Base-by-base conservation (phyloP, 2,888 invertebrate genomes). In the Gerris lacustris region DNA sequence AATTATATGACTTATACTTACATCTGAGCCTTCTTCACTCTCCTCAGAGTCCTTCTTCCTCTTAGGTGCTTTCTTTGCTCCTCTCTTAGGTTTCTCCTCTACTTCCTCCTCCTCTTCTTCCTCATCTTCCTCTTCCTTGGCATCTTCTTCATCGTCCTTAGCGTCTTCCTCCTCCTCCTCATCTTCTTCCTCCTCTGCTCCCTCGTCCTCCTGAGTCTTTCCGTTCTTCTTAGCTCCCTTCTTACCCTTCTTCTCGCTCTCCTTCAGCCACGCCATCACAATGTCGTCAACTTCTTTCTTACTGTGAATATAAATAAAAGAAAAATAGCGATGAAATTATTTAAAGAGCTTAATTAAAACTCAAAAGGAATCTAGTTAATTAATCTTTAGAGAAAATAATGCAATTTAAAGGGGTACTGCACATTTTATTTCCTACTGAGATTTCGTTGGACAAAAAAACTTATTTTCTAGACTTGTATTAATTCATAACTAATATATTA, bases 201-300 rank as follows among this genome's bases (percentile, higher is more conserved):
- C 80, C 72, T 78, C 83, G 72, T 83, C 84, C 0, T 82, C 82
- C 64, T 83, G 84, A 69, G 81, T 82, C 74, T 80, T 80, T 31
- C 74, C 75, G 45, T 79, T 79, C 73, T 81, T 81, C 75, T 81
- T 82, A 9, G 62, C 73, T 55, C 72, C 72, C 9, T 75, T 75
- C 64, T 81, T 82, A 66, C 82, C 82, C 67, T 82, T 81, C 17
- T 73, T 75, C 31, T 31, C 31, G 64, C 78, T 76, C 45, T 73
- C 75, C 43, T 79, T 78, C 67, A 86, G 79, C 77, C 87, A 88
- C 75, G 91, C 90, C 90, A 94, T 91, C 6, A 95, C 91, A 73
- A 95, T 82, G 76, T 88, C 86, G 79, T 94, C 93, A n/a, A 96
- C 91, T 80, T 92, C 87, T 79, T 91, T 89, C 81, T 91, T 94